Percentiles rank a stretch among this genome's conserved stretches.
Conservation (phyloP, 2,113 vertebrate species). For the Telmatochromis sp. region DNA sequence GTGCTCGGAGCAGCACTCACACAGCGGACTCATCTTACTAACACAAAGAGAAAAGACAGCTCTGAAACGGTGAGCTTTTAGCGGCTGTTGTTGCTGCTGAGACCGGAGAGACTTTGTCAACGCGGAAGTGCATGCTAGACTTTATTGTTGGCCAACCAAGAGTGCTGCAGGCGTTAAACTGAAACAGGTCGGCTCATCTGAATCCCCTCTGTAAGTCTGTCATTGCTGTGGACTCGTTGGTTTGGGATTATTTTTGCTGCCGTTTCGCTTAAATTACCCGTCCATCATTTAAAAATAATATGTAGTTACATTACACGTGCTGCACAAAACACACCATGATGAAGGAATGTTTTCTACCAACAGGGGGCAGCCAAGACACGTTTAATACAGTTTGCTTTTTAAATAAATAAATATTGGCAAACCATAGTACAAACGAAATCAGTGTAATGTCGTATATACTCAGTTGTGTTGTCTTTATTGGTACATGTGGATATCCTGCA, state of each 20-base stretch:
- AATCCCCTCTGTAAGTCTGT: rapidly evolving
- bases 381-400: not conserved
- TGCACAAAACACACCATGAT: too few species aligned
- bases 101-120: not conserved
- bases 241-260: not conserved
- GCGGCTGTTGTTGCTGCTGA: not conserved
- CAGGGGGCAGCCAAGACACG: constrained; percentile 8
- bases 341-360: not conserved
- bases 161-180: not conserved
- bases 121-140: not conserved
- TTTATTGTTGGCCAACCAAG: constrained; percentile 30
- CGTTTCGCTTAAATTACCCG: too few species aligned
- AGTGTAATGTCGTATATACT: not conserved
- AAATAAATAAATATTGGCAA: not conserved
- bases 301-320: not conserved
- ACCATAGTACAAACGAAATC: not conserved
- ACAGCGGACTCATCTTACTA: constrained; percentile 43
- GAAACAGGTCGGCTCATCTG: not conserved
- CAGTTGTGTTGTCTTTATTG: not conserved
- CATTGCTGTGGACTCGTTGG: too few species aligned
- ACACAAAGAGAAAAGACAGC: rapidly evolving
- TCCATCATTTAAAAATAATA: not conserved
- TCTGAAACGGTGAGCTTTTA: not conserved
- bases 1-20: constrained; percentile 35
- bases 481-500: not conserved